Evolutionary conservation across 1,140 invertebrate species (phyloP).

Genomic region (Brachionus koreanus): DNA sequence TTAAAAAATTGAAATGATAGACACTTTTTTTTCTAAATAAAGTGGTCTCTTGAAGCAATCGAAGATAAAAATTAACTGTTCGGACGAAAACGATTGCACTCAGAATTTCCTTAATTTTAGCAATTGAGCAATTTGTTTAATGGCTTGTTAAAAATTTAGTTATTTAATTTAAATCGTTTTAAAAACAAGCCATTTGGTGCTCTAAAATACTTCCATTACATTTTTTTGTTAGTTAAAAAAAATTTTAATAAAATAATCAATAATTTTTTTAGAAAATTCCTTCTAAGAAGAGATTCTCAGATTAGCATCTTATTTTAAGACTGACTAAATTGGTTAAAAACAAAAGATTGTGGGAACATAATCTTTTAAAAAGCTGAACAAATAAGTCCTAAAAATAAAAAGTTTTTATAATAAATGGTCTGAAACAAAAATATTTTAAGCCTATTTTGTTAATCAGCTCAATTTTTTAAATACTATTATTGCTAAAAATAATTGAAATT

Average conservation of each 20-base stretch:
- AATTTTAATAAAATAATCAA: background rate
- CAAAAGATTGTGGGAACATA: too few relatives aligned
- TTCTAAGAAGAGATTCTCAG: too few relatives aligned
- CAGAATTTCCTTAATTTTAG: background rate
- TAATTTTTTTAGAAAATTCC: too few relatives aligned
- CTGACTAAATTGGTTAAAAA: too few relatives aligned
- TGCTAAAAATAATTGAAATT: background rate
- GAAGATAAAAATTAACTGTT: background rate
- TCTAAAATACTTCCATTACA: background rate
- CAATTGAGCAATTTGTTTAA: background rate
- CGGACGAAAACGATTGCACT: background rate
- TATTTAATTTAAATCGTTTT: background rate
- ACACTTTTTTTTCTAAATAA: too few relatives aligned
- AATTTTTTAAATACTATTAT: background rate
- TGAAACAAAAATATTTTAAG: background rate
- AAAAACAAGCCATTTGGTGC: background rate
- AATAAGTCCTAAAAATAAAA: too few relatives aligned
- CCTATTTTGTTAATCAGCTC: background rate
- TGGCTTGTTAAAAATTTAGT: background rate
- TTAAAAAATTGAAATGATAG: too few relatives aligned
- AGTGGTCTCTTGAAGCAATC: background rate
- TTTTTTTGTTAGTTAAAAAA: background rate
- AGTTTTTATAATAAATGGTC: too few relatives aligned
- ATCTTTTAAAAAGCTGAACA: too few relatives aligned
- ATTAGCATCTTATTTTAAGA: too few relatives aligned